Conservation (phyloP, 92 coral and sea anemone species). For the Montipora capitata region DNA sequence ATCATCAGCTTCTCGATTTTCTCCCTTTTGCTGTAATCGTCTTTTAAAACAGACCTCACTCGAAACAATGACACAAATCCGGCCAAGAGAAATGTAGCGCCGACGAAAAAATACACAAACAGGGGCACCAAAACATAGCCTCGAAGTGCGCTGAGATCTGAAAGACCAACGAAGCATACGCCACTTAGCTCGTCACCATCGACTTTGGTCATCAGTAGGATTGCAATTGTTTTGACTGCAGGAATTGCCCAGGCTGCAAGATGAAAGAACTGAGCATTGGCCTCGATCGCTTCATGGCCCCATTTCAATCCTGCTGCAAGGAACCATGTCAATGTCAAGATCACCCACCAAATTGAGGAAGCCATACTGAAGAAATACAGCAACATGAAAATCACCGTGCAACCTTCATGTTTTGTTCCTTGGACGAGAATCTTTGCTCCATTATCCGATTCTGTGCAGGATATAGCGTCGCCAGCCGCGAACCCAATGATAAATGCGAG, state of each 20-base stretch:
- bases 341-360: constrained; percentile 99
- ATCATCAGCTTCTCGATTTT: constrained; percentile 99
- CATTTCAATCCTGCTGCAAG: constrained; percentile 99
- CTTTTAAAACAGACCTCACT: constrained; percentile 94
- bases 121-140: constrained; percentile 96
- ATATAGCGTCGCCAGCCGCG: constrained; percentile 90
- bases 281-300: constrained; percentile 99
- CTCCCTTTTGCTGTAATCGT: constrained; percentile 96
- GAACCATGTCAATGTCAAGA: constrained; percentile 97
- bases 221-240: constrained; percentile 98
- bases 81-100: constrained; percentile 93
- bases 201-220: constrained; percentile 94
- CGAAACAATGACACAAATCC: constrained; percentile 97
- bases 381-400: constrained; percentile 97
- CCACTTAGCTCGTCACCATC: constrained; percentile 99
- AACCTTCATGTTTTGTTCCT: constrained; percentile 98
- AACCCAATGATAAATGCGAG: constrained; percentile 92
- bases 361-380: constrained; percentile 99
- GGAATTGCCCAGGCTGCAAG: constrained; percentile 99
- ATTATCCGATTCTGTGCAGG: constrained; percentile 85
- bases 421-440: constrained; percentile 84
- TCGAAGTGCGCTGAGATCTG: constrained; percentile 91
- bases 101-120: constrained; percentile 94
- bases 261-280: constrained; percentile 98
- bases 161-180: constrained; percentile 97